Evolutionary conservation across 2,113 vertebrate species (phyloP), one percentile per base, ranked within the genome.

Genomic region (Polypterus bichir): DNA sequence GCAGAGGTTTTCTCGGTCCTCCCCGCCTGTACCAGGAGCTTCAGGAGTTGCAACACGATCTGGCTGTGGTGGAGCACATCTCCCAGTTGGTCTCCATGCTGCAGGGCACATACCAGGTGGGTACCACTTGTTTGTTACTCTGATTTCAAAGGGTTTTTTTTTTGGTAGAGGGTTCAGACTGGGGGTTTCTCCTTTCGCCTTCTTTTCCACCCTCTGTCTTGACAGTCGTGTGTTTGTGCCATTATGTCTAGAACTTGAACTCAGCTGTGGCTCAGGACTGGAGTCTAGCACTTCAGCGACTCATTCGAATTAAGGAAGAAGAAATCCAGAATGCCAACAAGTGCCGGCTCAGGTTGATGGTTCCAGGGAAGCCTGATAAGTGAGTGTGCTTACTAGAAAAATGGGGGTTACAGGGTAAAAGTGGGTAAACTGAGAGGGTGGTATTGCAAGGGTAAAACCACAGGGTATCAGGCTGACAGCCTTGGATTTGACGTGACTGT

Each of bases 241-340:
- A 68, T 45, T 62, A 48, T 55, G 51, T 59, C 46, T 54, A 97
- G 95, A 97, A 97, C 72, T 79, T 97, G 76, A 97, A 97, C 86
- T 93, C 92, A 78, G 88, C 91, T 0, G 92, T 97, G 71, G 92
- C 93, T 1, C 92, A 96, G 66, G 95, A 97, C 75, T 98, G 95
- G 94, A 94, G 90, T 76, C 75, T 96, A 77, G 93, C 94, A 4
- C 81, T 98, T 69, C 93, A 97, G 84, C 86, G 92, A 72, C 87
- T 97, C 65, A 88, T 97, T 79, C 83, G 88, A 59, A 91, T 97
- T 67, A 97, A 97, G 76, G 94, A 98, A 63, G 95, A 94, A 59
- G 91, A 97, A 73, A 96, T 97, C 74, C 93, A 97, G 70, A 90
- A 89, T 0, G 94, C 93, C 65, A 97, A 97, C 87, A 97, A 94